A percentile compares a stretch with the other conserved stretches of the same genome.
Evolutionary conservation across 2,888 invertebrate species (phyloP).

Genomic region (Ornithoptera alexandrae): DNA sequence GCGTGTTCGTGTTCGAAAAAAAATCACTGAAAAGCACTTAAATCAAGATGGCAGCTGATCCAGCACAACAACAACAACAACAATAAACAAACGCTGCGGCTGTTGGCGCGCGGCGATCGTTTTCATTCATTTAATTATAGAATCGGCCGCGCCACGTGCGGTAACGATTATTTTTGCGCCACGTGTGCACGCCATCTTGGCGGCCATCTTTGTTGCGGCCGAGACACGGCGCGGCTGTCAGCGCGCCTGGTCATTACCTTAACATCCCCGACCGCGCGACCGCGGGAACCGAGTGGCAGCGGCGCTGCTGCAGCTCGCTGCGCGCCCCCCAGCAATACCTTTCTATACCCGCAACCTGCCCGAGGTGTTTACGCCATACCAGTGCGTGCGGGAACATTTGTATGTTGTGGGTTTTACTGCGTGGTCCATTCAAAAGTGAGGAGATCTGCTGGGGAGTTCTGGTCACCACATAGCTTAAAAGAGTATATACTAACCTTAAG

Average conservation of each 20-base stretch:
- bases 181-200: constrained; percentile 37
- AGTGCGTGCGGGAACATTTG: no score
- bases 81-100: background rate
- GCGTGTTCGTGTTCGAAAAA: background rate
- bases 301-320: background rate
- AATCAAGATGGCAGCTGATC: background rate
- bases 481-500: no score
- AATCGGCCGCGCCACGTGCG: constrained; percentile 34
- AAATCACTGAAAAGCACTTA: background rate
- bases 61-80: background rate
- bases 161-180: constrained; percentile 33
- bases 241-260: constrained; percentile 30
- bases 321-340: no score
- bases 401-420: no score
- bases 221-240: constrained; percentile 34
- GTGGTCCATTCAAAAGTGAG: no score
- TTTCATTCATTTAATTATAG: constrained; percentile 30
- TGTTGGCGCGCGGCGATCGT: constrained; percentile 20
- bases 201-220: constrained; percentile 34
- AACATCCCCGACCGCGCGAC: constrained; percentile 32
- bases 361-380: no score
- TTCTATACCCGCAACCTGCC: no score
- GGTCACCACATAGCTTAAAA: no score
- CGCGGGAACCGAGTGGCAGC: constrained; percentile 27
- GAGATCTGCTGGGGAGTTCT: no score